Base-by-base conservation (phyloP, 2,888 invertebrate species). In the Calameuta idolon region DNA sequence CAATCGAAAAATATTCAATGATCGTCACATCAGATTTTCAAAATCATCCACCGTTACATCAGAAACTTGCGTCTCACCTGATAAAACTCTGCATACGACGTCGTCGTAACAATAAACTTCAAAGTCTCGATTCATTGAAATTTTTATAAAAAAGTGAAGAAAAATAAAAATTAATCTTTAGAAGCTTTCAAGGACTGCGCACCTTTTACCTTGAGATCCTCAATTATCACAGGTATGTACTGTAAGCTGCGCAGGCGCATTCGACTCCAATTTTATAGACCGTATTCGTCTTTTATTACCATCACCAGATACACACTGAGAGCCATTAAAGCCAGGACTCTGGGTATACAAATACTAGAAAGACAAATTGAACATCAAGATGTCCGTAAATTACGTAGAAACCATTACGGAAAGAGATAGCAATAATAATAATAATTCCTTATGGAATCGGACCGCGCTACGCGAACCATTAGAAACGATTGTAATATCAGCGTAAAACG, bases 231-330 rank as follows among this genome's bases (percentile, higher is more conserved):
- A 55, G 55, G 55, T 55, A 55, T 55, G 55, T 55, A 55, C 55
- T 23, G 2, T 55, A 55, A 15, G 55, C 55, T 81, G 83, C 77
- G 69, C 78, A 78, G 69, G 73, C 77, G 77, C 77, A 82, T 82
- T 85, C 82, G 23, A 80, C 78, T 81, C 77, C 74, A 75, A 77
- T 77, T 84, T 83, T 85, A 82, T 82, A 77, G 79, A 79, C 74
- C 82, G 80, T 80, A 80, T 81, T 78, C 80, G 77, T 82, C 79
- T 82, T 81, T 79, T 79, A 55, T 55, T 55, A 55, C 55, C 55
- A 23, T 55, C 23, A 23, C 55, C 55, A 55, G 55, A 55, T 23
- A 55, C 23, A 55, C 55, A 55, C 23, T 55, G 9, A 23, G 55
- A 55, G 23, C 55, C 23, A 55, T 55, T 55, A 55, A 55, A 55